Percentiles rank a stretch among this genome's conserved stretches.
Evolutionary conservation across 2,888 invertebrate species (phyloP).

Genomic region (Drosophila neotestacea): DNA sequence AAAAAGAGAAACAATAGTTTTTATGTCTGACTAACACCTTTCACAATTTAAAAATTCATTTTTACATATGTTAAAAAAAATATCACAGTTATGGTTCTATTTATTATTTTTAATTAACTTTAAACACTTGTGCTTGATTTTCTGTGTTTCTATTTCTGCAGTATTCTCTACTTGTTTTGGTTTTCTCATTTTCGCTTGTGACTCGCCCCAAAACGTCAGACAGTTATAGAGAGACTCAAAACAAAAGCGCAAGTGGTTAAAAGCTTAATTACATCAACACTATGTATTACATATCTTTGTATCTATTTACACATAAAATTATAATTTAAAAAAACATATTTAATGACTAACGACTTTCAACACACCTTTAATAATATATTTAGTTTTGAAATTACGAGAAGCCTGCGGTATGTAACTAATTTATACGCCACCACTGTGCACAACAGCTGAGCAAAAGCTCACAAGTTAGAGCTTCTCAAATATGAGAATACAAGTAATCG

Average conservation of each 20-base stretch:
- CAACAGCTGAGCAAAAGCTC: slow-evolving; percentile 70
- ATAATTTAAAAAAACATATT: neutral
- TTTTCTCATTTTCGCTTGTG: slow-evolving; percentile 34
- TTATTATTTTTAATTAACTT: neutral
- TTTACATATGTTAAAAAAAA: slow-evolving; percentile 11
- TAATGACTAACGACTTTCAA: neutral
- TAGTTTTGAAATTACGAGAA: neutral
- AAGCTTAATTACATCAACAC: slow-evolving; percentile 44
- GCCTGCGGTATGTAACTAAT: neutral
- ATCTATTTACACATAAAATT: neutral
- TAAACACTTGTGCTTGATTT: neutral
- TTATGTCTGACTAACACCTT: neutral
- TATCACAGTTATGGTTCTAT: slow-evolving; percentile 40
- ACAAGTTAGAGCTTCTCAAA: slow-evolving; percentile 2
- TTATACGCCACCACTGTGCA: slow-evolving; percentile 43
- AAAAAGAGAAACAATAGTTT: slow-evolving; percentile 9
- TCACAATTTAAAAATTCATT: slow-evolving; percentile 9
- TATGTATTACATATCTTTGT: neutral
- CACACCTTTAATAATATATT: neutral
- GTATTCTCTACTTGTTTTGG: slow-evolving; percentile 35
- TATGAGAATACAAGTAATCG: slow-evolving; percentile 22
- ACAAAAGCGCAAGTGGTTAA: slow-evolving; percentile 42
- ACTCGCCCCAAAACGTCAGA: slow-evolving; percentile 34
- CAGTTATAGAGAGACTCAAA: slow-evolving; percentile 42
- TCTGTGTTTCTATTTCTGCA: slow-evolving; percentile 11